Conservation (phyloP, 2,888 invertebrate genomes). For the Pristionchus entomophagus region DNA sequence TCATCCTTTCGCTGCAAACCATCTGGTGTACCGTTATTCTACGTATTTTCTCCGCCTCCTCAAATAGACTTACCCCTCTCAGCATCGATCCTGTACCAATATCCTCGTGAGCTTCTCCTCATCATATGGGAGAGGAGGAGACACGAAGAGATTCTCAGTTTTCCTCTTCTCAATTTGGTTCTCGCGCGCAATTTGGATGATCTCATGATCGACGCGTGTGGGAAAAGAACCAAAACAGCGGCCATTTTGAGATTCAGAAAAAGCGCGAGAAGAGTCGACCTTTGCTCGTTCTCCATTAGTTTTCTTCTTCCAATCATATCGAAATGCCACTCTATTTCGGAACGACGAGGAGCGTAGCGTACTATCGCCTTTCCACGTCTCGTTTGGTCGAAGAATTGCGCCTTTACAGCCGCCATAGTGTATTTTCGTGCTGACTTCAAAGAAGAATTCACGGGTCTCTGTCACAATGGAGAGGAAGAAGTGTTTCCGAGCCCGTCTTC, state of each 20-base stretch:
- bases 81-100: background rate
- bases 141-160: background rate
- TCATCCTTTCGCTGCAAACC: no score
- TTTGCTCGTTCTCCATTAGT: background rate
- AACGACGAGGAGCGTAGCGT: conserved; percentile 22
- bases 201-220: background rate
- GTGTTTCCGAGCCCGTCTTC: background rate
- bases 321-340: conserved; percentile 9
- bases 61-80: background rate
- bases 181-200: conserved; percentile 14
- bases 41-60: no score
- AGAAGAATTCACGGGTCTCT: background rate
- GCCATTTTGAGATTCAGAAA: no score
- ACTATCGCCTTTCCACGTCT: background rate
- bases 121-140: background rate
- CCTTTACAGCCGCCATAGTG: background rate
- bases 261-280: background rate
- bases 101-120: background rate
- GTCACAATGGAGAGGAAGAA: background rate
- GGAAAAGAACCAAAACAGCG: background rate
- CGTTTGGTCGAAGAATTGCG: background rate
- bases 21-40: no score
- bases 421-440: background rate
- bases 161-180: conserved; percentile 13
- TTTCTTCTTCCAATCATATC: background rate